These are phyloP conservation scores for Pyrocephalus nanus DNA, from an alignment of 2,797 vertebrate genomes.

Conservation along the genomic window DNA sequence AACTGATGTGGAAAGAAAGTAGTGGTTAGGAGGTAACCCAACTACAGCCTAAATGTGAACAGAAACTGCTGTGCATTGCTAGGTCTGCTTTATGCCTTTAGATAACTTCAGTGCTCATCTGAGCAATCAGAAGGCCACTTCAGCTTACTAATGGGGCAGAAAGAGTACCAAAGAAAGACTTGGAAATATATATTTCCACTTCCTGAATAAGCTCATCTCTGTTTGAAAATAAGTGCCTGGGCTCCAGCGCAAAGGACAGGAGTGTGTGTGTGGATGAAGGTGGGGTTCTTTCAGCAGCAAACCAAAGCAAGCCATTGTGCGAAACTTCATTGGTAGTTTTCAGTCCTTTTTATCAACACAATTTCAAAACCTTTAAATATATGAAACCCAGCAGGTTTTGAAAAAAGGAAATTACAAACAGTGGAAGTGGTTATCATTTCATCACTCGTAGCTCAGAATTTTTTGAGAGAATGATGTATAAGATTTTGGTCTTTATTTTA, in stretches of 20 bases:
- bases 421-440: background rate
- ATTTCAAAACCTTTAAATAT: background rate
- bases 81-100: background rate
- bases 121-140: background rate
- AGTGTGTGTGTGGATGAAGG: background rate
- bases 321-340: background rate
- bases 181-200: background rate
- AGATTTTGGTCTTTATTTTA: background rate
- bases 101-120: background rate
- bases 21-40: background rate
- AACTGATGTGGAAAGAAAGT: background rate
- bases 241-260: rapidly evolving
- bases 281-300: background rate
- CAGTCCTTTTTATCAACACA: background rate
- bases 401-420: background rate
- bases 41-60: background rate
- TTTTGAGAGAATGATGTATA: background rate
- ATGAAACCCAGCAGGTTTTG: background rate
- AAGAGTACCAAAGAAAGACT: background rate
- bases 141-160: background rate
- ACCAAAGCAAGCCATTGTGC: background rate
- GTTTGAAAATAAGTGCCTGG: background rate
- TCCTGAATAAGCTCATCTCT: background rate
- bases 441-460: background rate
- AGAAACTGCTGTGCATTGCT: background rate